Base-by-base conservation (phyloP, 2,113 vertebrate genomes). In the Chaetodon trifascialis region DNA sequence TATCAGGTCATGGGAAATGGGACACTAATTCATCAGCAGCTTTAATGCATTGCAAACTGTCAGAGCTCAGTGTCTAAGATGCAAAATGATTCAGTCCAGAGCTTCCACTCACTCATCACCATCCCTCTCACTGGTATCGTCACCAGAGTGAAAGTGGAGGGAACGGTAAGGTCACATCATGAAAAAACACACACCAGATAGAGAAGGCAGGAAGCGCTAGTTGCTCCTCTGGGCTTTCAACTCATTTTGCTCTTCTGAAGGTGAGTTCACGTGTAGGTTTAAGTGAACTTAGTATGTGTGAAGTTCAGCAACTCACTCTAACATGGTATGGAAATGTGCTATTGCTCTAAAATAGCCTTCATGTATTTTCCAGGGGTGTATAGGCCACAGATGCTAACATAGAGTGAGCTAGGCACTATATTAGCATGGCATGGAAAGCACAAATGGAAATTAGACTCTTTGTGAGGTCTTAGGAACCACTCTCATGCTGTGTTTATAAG, bases 61-160 rank as follows among this genome's bases (percentile, higher is more conserved):
- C 55, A 71, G 54, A 14, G 42, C 36, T 65, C 62, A 42, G 0
- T 56, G 56, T 76, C 42, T 62, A 6, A 68, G 30, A 84, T 69
- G 58, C 16, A 40, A 64, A 81, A 78, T 62, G 65, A 87, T 47
- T 69, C 11, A 25, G 75, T 65, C 63, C 87, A 87, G 76, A 83
- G 63, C 59, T 60, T 73, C 54, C 15, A 7, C 42, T 87, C 83
- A 69, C 51, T 92, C 79, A 58, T 76, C 77, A 40, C 59, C 54
- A 67, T 30, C 63, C 38, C 51, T 66, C 25, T 81, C 65, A 59
- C 54, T 82, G 62, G 49, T 80, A n/a, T 44, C 55, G 54, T 73
- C 36, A 44, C 46, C 46, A 66, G 11, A 5, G 44, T 40, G 44
- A 46, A 62, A 60, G 36, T 9, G 15, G 16, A 73, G 52, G 75